A percentile compares a stretch with the other conserved stretches of the same genome.
Evolutionary conservation across 2,888 invertebrate species (phyloP).

Genomic region (Euclidia mi): DNA sequence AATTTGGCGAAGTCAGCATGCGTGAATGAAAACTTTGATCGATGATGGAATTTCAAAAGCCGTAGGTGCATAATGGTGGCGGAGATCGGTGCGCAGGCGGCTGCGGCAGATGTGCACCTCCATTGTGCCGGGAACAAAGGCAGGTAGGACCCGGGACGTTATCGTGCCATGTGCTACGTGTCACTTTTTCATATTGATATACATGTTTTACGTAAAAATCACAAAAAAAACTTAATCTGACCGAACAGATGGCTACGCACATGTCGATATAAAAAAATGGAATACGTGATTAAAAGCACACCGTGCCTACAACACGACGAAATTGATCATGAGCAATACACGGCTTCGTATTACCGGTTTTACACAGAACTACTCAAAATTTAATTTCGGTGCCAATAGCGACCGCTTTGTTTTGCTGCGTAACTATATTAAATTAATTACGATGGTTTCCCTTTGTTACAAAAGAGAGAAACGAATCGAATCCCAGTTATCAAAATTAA

Average conservation of each 20-base stretch:
- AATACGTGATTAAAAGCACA: slow-evolving; percentile 49
- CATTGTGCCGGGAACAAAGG: slow-evolving; percentile 86
- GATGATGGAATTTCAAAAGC: slow-evolving; percentile 61
- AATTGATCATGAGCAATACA: slow-evolving; percentile 33
- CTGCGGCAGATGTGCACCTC: slow-evolving; percentile 85
- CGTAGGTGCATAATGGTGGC: slow-evolving; percentile 63
- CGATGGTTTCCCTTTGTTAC: slow-evolving; percentile 89
- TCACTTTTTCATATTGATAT: slow-evolving; percentile 84
- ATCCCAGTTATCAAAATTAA: slow-evolving; percentile 90
- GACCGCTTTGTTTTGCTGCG: slow-evolving; percentile 74
- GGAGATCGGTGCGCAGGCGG: slow-evolving; percentile 74
- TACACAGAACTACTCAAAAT: slow-evolving; percentile 58
- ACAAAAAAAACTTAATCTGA: slow-evolving; percentile 82
- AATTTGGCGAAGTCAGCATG: slow-evolving; percentile 55
- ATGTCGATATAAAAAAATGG: slow-evolving; percentile 75
- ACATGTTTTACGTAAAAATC: slow-evolving; percentile 83
- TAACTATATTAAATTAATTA: slow-evolving; percentile 85
- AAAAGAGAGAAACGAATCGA: slow-evolving; percentile 89
- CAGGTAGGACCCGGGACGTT: slow-evolving; percentile 83
- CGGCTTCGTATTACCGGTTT: slow-evolving; percentile 30
- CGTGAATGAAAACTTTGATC: slow-evolving; percentile 63
- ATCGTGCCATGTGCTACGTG: slow-evolving; percentile 86
- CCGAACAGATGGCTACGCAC: slow-evolving; percentile 86
- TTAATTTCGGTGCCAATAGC: slow-evolving; percentile 68
- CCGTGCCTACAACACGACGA: slow-evolving; percentile 26